Percentiles rank a stretch among this genome's conserved stretches.
Evolutionary conservation across 2,888 invertebrate genomes (phyloP).

Genomic region (Anagyrus pseudococci): DNA sequence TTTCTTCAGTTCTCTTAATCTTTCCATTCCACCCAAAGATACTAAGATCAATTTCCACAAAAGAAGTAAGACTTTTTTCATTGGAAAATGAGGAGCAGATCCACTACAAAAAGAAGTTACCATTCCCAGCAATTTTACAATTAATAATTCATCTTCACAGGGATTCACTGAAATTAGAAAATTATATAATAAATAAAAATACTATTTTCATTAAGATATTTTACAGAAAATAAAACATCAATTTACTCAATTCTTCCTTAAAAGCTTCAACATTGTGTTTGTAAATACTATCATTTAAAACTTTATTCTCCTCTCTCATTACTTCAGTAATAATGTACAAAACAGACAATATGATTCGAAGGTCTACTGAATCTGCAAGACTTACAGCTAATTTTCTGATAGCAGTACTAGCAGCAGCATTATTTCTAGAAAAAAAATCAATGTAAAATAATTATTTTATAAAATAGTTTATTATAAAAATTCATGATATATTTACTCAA

Average conservation of each 20-base stretch:
- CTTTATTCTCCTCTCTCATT: slow-evolving; percentile 73
- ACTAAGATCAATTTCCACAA: slow-evolving; percentile 95
- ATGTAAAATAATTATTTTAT: not conserved
- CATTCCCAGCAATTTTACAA: slow-evolving; percentile 92
- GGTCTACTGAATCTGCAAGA: slow-evolving; percentile 88
- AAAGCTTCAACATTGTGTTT: slow-evolving; percentile 67
- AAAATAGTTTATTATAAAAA: not conserved
- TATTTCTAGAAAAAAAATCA: slow-evolving; percentile 64
- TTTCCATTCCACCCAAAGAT: slow-evolving; percentile 89
- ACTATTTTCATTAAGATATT: slow-evolving; percentile 28
- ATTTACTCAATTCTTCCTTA: slow-evolving; percentile 68
- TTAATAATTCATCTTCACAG: slow-evolving; percentile 81
- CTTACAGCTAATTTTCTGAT: slow-evolving; percentile 80
- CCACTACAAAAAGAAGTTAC: slow-evolving; percentile 96
- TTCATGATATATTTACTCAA: slow-evolving; percentile 71
- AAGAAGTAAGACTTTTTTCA: slow-evolving; percentile 94
- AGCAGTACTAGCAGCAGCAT: slow-evolving; percentile 74
- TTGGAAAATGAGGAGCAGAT: slow-evolving; percentile 95
- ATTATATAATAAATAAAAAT: slow-evolving; percentile 12
- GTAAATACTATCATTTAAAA: slow-evolving; percentile 62
- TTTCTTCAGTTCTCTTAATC: slow-evolving; percentile 79
- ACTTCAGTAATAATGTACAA: slow-evolving; percentile 96
- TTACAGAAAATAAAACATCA: slow-evolving; percentile 44
- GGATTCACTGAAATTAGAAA: slow-evolving; percentile 61
- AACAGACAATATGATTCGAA: slow-evolving; percentile 91